These are phyloP conservation scores for Neodontobutis hainanensis DNA, from an alignment of 2,113 vertebrate species.

Conservation along the genomic window DNA sequence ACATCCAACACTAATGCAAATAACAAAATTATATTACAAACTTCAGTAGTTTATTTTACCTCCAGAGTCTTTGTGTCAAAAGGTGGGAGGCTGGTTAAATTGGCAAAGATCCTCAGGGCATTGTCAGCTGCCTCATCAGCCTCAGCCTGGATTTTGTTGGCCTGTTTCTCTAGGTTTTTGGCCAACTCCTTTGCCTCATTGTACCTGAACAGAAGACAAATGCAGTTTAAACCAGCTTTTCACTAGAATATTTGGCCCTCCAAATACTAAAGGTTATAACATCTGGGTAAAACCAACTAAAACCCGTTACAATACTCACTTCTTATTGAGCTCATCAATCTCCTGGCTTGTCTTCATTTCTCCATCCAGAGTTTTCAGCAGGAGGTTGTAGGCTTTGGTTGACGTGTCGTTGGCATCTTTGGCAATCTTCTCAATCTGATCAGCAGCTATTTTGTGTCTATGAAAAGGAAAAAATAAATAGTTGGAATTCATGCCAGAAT, in stretches of 20 bases:
- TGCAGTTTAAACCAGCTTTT: neutral
- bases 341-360: conserved; percentile 86
- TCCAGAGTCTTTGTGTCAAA: conserved; percentile 86
- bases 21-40: neutral
- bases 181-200: conserved; percentile 90
- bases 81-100: conserved; percentile 84
- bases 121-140: conserved; percentile 89
- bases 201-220: conserved; percentile 78
- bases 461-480: neutral
- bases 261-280: no score
- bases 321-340: conserved; percentile 91
- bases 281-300: no score
- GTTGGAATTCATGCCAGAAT: neutral
- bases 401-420: conserved; percentile 94
- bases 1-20: no score
- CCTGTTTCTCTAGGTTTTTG: conserved; percentile 91
- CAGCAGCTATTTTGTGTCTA: conserved; percentile 94
- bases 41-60: conserved; percentile 68
- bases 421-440: conserved; percentile 91
- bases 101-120: conserved; percentile 91
- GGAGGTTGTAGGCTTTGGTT: conserved; percentile 87
- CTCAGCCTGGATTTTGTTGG: conserved; percentile 85
- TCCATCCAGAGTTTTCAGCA: conserved; percentile 87
- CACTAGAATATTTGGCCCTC: neutral
- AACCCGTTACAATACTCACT: conserved; percentile 77